Conservation (phyloP, 2,113 vertebrate species). For the Ramphastos sulfuratus region DNA sequence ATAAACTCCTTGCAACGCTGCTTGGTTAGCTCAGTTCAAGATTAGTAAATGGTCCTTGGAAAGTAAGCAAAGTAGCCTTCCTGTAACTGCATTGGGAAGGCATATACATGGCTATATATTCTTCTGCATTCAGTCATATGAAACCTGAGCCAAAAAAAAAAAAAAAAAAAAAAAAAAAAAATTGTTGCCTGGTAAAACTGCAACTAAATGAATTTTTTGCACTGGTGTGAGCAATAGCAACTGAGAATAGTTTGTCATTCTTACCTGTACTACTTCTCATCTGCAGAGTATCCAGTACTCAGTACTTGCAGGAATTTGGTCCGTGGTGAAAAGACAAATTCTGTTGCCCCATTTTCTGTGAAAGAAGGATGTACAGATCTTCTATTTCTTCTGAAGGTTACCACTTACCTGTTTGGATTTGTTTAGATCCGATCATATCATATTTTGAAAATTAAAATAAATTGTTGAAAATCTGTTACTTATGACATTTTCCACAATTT, state of each 20-base stretch:
- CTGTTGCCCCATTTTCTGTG: not conserved
- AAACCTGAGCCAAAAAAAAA: not conserved
- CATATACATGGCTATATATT: not conserved
- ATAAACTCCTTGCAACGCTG: not conserved
- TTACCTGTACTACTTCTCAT: not conserved
- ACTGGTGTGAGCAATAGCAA: not conserved
- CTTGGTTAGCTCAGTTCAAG: constrained; percentile 35
- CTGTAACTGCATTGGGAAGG: not conserved
- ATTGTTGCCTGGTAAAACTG: not conserved
- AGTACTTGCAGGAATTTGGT: not conserved
- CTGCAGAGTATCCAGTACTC: not conserved
- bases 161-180: not conserved
- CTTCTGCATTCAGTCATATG: not conserved
- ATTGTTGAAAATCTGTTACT: not conserved
- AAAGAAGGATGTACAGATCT: not conserved
- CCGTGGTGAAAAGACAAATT: not conserved
- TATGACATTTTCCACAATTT: not conserved
- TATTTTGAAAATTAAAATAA: not conserved
- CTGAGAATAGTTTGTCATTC: not conserved
- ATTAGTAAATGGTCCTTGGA: constrained; percentile 28
- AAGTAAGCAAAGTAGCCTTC: constrained; percentile 12
- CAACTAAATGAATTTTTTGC: not conserved
- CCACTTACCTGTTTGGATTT: not conserved
- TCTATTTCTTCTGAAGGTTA: not conserved
- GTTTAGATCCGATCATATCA: not conserved